Evolutionary conservation across 2,888 invertebrate species (phyloP), one percentile per base, ranked within the genome.

Genomic region (Dastarcus helophoroides): DNA sequence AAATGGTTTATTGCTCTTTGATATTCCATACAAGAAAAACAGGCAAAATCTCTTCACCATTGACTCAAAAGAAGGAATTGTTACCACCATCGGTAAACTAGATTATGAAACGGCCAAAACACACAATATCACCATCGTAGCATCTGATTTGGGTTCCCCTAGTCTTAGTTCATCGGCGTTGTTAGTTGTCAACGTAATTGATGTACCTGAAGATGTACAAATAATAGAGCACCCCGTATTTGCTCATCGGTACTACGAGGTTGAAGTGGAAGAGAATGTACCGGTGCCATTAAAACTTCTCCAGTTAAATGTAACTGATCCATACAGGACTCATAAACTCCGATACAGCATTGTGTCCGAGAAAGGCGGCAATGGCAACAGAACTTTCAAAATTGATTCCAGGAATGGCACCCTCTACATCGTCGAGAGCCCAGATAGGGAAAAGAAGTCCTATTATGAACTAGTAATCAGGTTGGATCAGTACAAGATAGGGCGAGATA

Each of bases 81-180:
- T 90, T 0, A 79, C 80, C 4, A 85, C 84, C 0, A 72, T 78
- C 2, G 73, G 76, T 1, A 72, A 71, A 48, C 60, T 84, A 24
- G 79, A 83, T 48, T 83, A 75, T 51, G 83, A 84, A 60, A 65
- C 59, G 14, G 69, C 74, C 46, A 65, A 65, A 14, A 55, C 66
- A 2, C 73, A 86, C 48, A 85, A 86, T 50, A 65, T 89, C 1
- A 80, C 84, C 0, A 72, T 89, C 2, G 69, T 85, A 2, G 88
- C 86, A 0, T 83, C 85, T 2, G 89, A 90, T 61, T 66, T 88
- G 31, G 89, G 89, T 0, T 81, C 77, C 21, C 88, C 89, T 0
- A 79, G 84, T 45, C 63, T 83, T 3, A 84, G 80, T 35, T 79
- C 86, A 0, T 80, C 80, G 0, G 86, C 88, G 2, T 53, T 83